Conservation (phyloP, 2,113 vertebrate genomes). For the Hippocampus barbouri region DNA sequence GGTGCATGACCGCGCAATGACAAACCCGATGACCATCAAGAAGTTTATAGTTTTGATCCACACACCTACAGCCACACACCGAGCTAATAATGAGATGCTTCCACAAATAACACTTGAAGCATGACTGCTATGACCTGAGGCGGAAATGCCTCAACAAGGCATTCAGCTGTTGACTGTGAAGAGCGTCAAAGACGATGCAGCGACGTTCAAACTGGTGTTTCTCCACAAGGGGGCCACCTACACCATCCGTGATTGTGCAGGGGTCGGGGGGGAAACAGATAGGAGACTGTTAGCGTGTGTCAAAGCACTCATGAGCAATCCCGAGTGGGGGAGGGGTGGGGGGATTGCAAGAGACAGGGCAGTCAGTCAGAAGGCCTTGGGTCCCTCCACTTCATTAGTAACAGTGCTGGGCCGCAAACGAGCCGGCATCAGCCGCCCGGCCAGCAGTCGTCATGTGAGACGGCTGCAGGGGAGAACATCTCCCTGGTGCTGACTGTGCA, state of each 20-base stretch:
- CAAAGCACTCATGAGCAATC: no score
- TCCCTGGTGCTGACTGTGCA: slow-evolving; percentile 61
- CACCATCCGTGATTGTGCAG: slow-evolving; percentile 49
- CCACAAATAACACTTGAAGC: neutral
- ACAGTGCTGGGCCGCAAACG: slow-evolving; percentile 58
- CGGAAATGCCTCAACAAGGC: slow-evolving; percentile 21
- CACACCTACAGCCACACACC: no score
- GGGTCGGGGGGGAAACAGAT: slow-evolving; percentile 46
- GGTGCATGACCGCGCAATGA: neutral
- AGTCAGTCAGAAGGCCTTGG: slow-evolving; percentile 59
- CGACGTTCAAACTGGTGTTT: slow-evolving; percentile 7
- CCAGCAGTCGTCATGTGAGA: slow-evolving; percentile 61
- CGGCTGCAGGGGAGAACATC: slow-evolving; percentile 58
- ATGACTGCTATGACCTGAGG: neutral
- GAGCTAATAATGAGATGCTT: no score
- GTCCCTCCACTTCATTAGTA: slow-evolving; percentile 69
- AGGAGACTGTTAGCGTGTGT: slow-evolving; percentile 47
- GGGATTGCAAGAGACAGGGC: slow-evolving; percentile 54
- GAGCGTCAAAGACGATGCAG: neutral
- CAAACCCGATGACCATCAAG: neutral
- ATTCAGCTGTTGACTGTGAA: neutral
- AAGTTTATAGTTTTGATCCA: neutral
- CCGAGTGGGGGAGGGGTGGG: slow-evolving; percentile 44
- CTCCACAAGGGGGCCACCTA: slow-evolving; percentile 66
- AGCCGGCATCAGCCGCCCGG: slow-evolving; percentile 49